phyloP scores from a whole-genome alignment of 2,888 invertebrate species.

The Cheilosia variabilis region DNA sequence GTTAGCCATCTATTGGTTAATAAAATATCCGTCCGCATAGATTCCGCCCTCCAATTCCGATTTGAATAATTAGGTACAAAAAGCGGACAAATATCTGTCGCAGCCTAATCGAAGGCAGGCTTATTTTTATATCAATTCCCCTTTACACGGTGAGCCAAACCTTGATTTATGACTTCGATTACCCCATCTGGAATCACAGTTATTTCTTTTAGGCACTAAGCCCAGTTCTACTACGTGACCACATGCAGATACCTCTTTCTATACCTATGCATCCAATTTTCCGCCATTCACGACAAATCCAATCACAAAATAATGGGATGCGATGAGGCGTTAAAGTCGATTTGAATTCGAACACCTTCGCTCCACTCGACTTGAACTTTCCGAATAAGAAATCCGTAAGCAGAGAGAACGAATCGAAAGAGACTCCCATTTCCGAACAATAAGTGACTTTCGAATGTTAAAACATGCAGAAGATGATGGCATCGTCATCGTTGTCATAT shows the following conservation, averaged over 20 bases:
- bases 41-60: too few species aligned
- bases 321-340: conserved; percentile 76
- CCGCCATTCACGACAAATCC: conserved; percentile 68
- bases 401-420: conserved; percentile 1
- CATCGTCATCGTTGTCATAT: conserved; percentile 64
- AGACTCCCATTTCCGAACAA: conserved; percentile 44
- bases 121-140: background rate
- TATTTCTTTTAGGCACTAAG: conserved; percentile 11
- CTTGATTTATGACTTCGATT: conserved; percentile 20
- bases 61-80: too few species aligned
- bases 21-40: too few species aligned
- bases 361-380: conserved; percentile 61
- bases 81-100: too few species aligned
- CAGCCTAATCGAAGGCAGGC: too few species aligned
- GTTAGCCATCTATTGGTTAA: too few species aligned
- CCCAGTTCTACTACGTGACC: conserved; percentile 57
- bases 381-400: background rate
- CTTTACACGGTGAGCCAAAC: background rate
- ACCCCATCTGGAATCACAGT: background rate
- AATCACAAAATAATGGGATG: conserved; percentile 75
- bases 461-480: conserved; percentile 70
- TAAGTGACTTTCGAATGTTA: conserved; percentile 65
- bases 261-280: conserved; percentile 68
- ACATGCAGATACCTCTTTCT: conserved; percentile 30
- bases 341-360: conserved; percentile 75